Evolutionary conservation across 2,113 vertebrate species (phyloP).

Genomic region (Nansenia antarctica): DNA sequence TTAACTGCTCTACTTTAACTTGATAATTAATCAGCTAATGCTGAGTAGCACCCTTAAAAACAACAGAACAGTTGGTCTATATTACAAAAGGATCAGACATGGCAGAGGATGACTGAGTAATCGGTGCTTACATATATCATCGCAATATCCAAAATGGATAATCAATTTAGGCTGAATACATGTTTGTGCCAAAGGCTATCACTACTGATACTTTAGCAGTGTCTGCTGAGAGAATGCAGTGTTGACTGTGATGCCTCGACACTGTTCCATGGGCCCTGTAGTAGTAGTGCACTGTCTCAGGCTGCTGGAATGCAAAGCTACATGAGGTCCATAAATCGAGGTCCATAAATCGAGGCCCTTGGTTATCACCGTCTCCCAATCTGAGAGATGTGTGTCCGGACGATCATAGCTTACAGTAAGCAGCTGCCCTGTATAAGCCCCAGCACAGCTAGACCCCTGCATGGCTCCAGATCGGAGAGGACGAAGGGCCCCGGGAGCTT

Average conservation of each 20-base stretch:
- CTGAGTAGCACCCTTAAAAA: background rate
- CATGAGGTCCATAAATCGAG: slow-evolving; percentile 13
- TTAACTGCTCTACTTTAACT: background rate
- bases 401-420: slow-evolving; percentile 21
- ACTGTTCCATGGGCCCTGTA: background rate
- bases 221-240: slow-evolving; percentile 8
- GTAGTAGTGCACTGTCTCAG: background rate
- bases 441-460: background rate
- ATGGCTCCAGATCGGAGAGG: slow-evolving; percentile 27
- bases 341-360: slow-evolving; percentile 15
- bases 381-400: slow-evolving; percentile 18
- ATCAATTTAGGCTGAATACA: background rate
- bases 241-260: slow-evolving; percentile 24
- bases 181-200: background rate
- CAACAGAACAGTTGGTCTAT: no score
- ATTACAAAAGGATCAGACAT: background rate
- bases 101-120: background rate
- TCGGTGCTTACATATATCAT: background rate
- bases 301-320: background rate
- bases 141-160: no score
- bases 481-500: background rate
- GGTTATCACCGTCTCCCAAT: slow-evolving; percentile 7
- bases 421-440: slow-evolving; percentile 37
- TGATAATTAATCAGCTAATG: no score
- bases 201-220: background rate